A percentile compares a stretch with the other conserved stretches of the same genome.
Conservation (phyloP, 2,113 vertebrate genomes). For the Psilopogon haemacephalus region DNA sequence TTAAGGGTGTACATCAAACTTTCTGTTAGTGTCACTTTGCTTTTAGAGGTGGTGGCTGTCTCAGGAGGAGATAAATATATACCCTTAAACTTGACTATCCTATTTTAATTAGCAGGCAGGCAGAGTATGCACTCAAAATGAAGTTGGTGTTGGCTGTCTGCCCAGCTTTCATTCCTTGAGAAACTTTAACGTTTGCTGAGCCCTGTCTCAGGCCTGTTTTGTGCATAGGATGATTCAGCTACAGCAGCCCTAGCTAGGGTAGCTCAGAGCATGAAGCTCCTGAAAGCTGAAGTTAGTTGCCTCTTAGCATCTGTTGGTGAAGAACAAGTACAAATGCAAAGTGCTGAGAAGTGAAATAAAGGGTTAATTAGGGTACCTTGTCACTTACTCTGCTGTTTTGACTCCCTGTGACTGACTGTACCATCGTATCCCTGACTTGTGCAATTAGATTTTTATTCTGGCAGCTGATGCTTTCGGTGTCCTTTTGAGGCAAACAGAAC, state of each 20-base stretch:
- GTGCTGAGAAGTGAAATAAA: background rate
- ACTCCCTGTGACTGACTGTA: background rate
- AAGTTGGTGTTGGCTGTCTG: conserved; percentile 36
- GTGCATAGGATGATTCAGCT: background rate
- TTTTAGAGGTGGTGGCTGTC: conserved; percentile 24
- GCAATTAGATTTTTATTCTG: background rate
- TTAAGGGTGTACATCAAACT: background rate
- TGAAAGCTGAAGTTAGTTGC: background rate
- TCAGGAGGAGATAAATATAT: conserved; percentile 40
- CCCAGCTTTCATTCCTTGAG: conserved; percentile 36
- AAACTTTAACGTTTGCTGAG: background rate
- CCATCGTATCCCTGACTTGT: background rate
- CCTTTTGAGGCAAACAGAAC: background rate
- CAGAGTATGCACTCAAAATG: conserved; percentile 24
- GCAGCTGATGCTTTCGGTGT: background rate
- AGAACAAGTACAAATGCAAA: background rate
- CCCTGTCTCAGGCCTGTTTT: background rate
- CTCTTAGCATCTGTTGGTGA: background rate
- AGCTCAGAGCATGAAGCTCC: background rate
- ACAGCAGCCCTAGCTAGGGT: background rate
- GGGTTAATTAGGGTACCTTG: background rate
- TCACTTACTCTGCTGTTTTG: background rate
- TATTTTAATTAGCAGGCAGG: conserved; percentile 55
- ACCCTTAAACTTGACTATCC: conserved; percentile 11
- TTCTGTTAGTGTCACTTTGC: background rate